Evolutionary conservation across 1,140 invertebrate species (phyloP).

Genomic region (Melanaphis sacchari): DNA sequence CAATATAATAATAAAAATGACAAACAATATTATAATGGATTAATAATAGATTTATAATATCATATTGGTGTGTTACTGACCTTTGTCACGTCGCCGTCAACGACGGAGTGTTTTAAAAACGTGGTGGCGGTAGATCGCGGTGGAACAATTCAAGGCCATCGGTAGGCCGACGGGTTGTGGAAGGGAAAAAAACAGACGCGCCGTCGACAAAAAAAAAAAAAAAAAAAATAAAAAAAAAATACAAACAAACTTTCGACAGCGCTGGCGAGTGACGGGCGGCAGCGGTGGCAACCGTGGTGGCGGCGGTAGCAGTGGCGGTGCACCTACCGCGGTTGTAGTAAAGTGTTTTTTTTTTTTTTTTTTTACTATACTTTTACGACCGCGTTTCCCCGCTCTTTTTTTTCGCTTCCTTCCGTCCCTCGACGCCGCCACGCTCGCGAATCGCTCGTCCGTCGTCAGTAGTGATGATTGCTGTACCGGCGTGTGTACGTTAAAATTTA

Average conservation of each 20-base stretch:
- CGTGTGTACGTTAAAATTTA: not conserved
- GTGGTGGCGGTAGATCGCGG: not conserved
- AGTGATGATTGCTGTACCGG: not conserved
- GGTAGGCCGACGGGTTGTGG: not conserved
- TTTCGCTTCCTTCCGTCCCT: not conserved
- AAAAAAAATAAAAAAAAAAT: slow-evolving; percentile 10
- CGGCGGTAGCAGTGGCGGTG: not conserved
- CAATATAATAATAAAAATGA: no score
- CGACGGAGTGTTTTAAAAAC: not conserved
- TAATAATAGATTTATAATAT: no score
- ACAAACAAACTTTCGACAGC: slow-evolving; percentile 53
- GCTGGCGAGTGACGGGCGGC: slow-evolving; percentile 22
- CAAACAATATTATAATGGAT: no score
- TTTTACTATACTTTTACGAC: slow-evolving; percentile 46
- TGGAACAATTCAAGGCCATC: slow-evolving; percentile 16
- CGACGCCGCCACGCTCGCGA: not conserved
- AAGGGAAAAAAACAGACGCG: slow-evolving; percentile 11
- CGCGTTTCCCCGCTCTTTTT: slow-evolving; percentile 50
- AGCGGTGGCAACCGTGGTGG: not conserved
- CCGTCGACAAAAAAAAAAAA: slow-evolving; percentile 21
- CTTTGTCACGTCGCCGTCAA: slow-evolving; percentile 8
- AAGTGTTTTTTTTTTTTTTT: not conserved
- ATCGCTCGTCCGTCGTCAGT: not conserved
- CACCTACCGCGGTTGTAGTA: not conserved
- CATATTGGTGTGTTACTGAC: slow-evolving; percentile 43